Evolutionary conservation across 2,113 vertebrate species (phyloP).

Genomic region (Lophochroa leadbeateri): DNA sequence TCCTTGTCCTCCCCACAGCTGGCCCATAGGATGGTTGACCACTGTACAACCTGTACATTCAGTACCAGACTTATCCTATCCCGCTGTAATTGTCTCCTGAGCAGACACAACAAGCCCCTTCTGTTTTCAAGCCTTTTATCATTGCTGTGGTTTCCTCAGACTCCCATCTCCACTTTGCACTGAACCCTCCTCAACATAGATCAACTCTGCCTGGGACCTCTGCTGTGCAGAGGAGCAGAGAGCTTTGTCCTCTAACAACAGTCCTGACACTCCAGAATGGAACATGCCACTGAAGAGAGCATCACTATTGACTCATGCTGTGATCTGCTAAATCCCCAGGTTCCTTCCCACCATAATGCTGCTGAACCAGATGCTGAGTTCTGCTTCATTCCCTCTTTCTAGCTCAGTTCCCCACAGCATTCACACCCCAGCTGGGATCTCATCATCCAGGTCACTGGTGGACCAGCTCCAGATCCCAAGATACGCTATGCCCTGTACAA

Average conservation of each 20-base stretch:
- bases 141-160: not conserved
- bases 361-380: not conserved
- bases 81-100: not conserved
- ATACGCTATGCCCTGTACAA: rapidly evolving
- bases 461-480: not conserved
- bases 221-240: not conserved
- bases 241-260: not conserved
- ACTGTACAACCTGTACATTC: not conserved
- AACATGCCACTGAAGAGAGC: rapidly evolving
- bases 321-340: not conserved
- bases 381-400: not conserved
- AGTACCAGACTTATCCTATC: not conserved
- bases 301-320: not conserved
- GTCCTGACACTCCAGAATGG: not conserved
- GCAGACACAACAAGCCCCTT: conserved; percentile 20
- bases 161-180: not conserved
- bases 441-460: not conserved
- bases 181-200: not conserved
- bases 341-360: not conserved
- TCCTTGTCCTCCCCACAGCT: not conserved
- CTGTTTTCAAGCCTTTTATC: conserved; percentile 1
- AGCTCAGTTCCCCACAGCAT: not conserved
- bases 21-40: not conserved
- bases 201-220: not conserved
- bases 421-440: not conserved